phyloP scores from a whole-genome alignment of 2,888 invertebrate species.

The Conops quadrifasciatus region DNA sequence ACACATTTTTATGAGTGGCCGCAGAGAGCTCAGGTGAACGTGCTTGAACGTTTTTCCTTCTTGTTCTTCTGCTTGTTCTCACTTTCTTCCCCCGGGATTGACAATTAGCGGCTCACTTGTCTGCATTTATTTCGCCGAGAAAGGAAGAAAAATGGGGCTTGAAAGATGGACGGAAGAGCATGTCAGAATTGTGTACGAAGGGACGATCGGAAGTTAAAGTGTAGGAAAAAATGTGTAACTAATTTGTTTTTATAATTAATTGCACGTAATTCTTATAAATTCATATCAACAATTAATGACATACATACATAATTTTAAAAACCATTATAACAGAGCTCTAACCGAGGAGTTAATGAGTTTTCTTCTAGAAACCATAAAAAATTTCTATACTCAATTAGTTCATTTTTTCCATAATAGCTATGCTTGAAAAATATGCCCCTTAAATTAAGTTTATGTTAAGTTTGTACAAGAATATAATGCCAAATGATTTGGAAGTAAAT shows the following conservation, averaged over 20 bases:
- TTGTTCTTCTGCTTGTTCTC: background rate
- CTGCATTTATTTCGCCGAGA: slow-evolving; percentile 18
- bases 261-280: slow-evolving; percentile 22
- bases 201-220: background rate
- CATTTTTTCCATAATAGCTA: too few species aligned
- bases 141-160: background rate
- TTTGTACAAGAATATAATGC: too few species aligned
- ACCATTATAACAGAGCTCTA: background rate
- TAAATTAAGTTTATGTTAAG: too few species aligned
- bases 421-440: too few species aligned
- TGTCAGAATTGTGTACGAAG: background rate
- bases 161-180: background rate
- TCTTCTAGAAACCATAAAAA: too few species aligned
- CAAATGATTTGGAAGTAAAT: too few species aligned
- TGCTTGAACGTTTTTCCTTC: slow-evolving; percentile 3
- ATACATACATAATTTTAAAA: background rate
- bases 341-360: background rate
- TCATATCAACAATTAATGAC: slow-evolving; percentile 21
- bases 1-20: slow-evolving; percentile 51
- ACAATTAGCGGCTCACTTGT: slow-evolving; percentile 23
- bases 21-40: slow-evolving; percentile 35
- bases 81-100: background rate
- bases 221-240: slow-evolving; percentile 12
- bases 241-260: slow-evolving; percentile 25
- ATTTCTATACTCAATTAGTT: too few species aligned